These are phyloP conservation scores for Drosophila ochracea DNA, from an alignment of 2,888 invertebrate species.

Conservation along the genomic window DNA sequence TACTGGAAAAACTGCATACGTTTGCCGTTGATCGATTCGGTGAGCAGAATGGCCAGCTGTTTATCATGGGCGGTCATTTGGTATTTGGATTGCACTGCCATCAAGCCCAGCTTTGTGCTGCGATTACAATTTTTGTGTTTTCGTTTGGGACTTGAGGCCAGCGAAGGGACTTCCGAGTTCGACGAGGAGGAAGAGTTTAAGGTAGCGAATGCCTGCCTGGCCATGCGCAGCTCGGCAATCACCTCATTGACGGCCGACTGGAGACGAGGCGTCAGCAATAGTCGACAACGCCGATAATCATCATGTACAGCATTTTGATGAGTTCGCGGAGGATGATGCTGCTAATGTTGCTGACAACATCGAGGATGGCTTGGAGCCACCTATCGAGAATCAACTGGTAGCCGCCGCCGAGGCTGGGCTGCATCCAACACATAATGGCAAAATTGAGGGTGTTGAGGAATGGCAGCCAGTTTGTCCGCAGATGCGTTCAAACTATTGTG, in stretches of 20 bases:
- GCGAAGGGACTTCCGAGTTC: background rate
- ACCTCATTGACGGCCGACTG: conserved; percentile 47
- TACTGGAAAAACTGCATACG: conserved; percentile 19
- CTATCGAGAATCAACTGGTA: conserved; percentile 96
- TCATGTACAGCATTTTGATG: conserved; percentile 16
- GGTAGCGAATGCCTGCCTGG: conserved; percentile 16
- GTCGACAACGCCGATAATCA: conserved; percentile 39
- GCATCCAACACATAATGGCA: conserved; percentile 95
- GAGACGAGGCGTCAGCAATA: conserved; percentile 39
- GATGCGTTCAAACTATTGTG: conserved; percentile 96
- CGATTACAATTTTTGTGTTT: background rate
- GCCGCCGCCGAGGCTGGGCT: conserved; percentile 96
- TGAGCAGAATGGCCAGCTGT: conserved; percentile 15
- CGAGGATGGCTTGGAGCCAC: conserved; percentile 87
- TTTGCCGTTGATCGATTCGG: conserved; percentile 20
- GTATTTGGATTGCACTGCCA: background rate
- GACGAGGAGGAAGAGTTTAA: background rate
- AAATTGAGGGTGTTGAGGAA: conserved; percentile 99
- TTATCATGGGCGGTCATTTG: background rate
- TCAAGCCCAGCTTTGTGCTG: background rate
- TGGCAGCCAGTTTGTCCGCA: conserved; percentile 93
- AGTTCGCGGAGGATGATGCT: conserved; percentile 34
- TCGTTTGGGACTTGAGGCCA: background rate
- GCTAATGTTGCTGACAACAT: background rate
- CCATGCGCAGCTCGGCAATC: conserved; percentile 39